Conservation (phyloP, 2,113 vertebrate genomes). For the Macrotus californicus region DNA sequence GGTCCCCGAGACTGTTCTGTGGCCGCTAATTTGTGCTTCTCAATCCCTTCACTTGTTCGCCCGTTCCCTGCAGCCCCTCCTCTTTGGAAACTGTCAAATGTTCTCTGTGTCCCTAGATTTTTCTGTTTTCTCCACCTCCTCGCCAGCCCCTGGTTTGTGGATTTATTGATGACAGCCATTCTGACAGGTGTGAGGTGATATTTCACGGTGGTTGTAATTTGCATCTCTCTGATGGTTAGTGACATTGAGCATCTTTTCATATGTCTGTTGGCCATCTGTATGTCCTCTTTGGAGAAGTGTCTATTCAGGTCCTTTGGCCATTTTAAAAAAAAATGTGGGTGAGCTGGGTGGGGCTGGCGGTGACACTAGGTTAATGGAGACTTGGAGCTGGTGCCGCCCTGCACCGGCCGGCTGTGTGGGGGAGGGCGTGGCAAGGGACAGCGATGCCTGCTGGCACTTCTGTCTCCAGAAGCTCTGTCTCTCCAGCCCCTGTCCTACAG, state of each 20-base stretch:
- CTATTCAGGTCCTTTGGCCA: not conserved
- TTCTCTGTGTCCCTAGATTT: not conserved
- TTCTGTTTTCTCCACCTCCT: not conserved
- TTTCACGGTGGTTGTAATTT: not conserved
- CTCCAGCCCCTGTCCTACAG: not conserved
- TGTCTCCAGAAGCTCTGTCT: not conserved
- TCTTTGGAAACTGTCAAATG: too few relatives aligned
- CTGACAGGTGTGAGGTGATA: not conserved
- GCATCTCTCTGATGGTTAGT: not conserved
- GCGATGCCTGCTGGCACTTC: not conserved
- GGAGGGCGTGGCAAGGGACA: too few relatives aligned
- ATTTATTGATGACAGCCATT: not conserved
- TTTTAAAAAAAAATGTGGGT: not conserved
- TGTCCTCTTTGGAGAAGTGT: not conserved
- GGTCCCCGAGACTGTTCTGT: too few relatives aligned
- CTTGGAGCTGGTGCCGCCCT: not conserved
- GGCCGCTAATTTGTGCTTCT: not conserved
- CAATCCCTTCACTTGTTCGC: too few relatives aligned
- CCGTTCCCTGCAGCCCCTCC: not conserved
- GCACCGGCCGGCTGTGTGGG: not conserved
- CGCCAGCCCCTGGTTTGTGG: not conserved
- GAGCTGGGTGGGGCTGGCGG: not conserved
- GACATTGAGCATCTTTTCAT: not conserved
- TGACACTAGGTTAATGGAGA: not conserved
- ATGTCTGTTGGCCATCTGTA: not conserved